Conservation (phyloP, 2,113 vertebrate genomes). For the Cinclus cinclus region DNA sequence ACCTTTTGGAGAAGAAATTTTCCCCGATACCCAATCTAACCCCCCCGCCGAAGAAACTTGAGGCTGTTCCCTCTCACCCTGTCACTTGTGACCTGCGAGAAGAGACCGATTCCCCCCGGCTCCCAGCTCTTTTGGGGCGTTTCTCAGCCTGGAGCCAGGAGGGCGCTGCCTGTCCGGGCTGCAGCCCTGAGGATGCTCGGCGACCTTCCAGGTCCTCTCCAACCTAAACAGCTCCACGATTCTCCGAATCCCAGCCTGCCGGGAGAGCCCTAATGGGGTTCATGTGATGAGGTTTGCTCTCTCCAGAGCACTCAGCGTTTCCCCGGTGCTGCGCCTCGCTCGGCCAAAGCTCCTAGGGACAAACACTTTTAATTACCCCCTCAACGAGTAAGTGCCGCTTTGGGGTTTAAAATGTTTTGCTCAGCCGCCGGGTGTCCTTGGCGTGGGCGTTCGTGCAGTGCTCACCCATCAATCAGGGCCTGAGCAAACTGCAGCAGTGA, state of each 20-base stretch:
- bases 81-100: background rate
- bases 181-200: background rate
- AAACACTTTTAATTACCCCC: background rate
- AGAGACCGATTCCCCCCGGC: background rate
- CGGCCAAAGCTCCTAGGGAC: background rate
- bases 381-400: background rate
- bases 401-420: background rate
- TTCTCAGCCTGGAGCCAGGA: accelerated
- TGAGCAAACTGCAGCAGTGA: background rate
- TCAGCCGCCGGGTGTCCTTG: background rate
- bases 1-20: background rate
- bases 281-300: background rate
- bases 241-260: background rate
- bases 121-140: accelerated
- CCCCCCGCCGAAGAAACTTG: too few relatives aligned
- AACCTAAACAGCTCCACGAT: background rate
- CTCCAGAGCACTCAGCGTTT: background rate
- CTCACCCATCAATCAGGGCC: background rate
- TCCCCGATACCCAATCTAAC: background rate
- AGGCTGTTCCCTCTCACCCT: background rate
- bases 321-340: background rate
- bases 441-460: background rate
- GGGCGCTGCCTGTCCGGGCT: accelerated
- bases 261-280: background rate
- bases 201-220: background rate